Evolutionary conservation across 1,140 invertebrate genomes (phyloP), one percentile per base, ranked within the genome.

Genomic region (Prorops nasuta): DNA sequence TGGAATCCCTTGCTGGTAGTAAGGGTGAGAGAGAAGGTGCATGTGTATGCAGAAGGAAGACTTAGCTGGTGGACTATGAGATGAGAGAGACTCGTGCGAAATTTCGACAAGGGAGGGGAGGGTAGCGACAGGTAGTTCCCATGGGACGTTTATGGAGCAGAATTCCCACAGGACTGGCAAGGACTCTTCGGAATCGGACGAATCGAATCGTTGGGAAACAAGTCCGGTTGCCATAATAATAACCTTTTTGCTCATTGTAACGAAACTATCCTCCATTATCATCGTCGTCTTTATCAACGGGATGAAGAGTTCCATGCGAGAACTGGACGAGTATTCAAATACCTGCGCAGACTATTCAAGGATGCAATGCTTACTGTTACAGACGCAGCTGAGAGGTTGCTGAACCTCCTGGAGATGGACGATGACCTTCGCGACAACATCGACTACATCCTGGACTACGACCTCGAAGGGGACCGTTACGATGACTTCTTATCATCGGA

Each of bases 331-430:
- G 24, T 28, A 28, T 28, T 28, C 24, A 4, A 10, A 10, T 28
- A 10, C 24, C 4, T 28, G 24, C 24, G 24, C 24, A 28, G 4
- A 4, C 10, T 28, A 28, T 28, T 17, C n/a, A n/a, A n/a, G n/a
- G n/a, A n/a, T n/a, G n/a, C 34, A 32, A 20, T 21, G 48, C 18
- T 39, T 22, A 45, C 32, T 32, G 24, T 34, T 51, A 21, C 49
- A 75, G 72, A 68, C 36, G 69, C 69, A 1, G 72, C 68, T 3
- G 67, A 71, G 32, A 61, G 69, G 21, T 51, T 75, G 8, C 52
- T 75, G 24, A 72, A 64, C 12, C 53, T 75, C n/a, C 20, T 75
- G 34, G 70, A 65, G 31, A 44, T 63, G 21, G 60, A 67, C 24
- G 62, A 66, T 0, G 66, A 67, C 1, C 21, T 69, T 14, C 65